phyloP scores from a whole-genome alignment of 2,113 vertebrate species.

The Phylloscopus trochilus region DNA sequence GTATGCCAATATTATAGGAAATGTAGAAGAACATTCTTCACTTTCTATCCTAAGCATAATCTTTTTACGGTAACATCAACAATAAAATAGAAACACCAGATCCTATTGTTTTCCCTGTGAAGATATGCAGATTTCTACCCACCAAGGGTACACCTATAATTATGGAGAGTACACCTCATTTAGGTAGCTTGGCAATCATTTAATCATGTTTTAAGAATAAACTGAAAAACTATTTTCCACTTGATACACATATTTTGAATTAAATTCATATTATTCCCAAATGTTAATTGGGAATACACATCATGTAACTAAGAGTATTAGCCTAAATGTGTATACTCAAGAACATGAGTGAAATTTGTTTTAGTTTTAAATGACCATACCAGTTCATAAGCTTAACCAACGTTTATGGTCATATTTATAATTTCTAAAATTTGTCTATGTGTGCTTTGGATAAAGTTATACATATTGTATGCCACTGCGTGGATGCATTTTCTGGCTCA shows the following conservation, averaged over 20 bases:
- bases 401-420: neutral
- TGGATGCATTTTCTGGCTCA: neutral
- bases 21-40: slow-evolving; percentile 33
- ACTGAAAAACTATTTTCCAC: neutral
- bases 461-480: neutral
- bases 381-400: neutral
- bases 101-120: neutral
- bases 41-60: neutral
- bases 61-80: neutral
- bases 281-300: neutral
- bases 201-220: slow-evolving; percentile 22
- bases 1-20: neutral
- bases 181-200: slow-evolving; percentile 28
- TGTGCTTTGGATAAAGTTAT: neutral
- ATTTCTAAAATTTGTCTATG: neutral
- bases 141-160: neutral
- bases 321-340: neutral
- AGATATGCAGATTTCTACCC: neutral
- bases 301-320: slow-evolving; percentile 12
- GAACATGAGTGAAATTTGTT: slow-evolving; percentile 15
- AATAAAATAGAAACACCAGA: neutral
- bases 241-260: slow-evolving; percentile 43
- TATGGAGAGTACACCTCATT: slow-evolving; percentile 36
- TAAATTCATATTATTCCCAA: slow-evolving; percentile 44
- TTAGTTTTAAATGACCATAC: slow-evolving; percentile 6